Evolutionary conservation across 2,113 vertebrate genomes (phyloP).

Genomic region (Sphyrna mokarran): DNA sequence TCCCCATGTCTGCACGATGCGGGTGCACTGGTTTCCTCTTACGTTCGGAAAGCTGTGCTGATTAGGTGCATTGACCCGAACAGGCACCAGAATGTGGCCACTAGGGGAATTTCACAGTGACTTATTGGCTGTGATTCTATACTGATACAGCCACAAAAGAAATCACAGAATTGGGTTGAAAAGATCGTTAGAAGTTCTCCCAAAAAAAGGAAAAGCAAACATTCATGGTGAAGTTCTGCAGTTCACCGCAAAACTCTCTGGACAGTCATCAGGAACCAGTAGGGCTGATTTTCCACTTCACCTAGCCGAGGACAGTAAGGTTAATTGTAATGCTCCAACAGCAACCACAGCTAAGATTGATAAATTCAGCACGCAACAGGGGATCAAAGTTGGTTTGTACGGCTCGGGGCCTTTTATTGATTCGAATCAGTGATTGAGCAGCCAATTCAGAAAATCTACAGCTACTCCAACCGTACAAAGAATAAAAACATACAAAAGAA

Average conservation of each 20-base stretch:
- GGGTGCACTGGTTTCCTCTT: too few relatives aligned
- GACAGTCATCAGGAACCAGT: neutral
- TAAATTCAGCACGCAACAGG: neutral
- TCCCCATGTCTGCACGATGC: too few relatives aligned
- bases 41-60: too few relatives aligned
- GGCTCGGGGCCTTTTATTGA: constrained; percentile 5
- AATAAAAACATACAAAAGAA: neutral
- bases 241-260: neutral
- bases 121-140: neutral
- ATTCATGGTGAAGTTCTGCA: neutral
- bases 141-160: neutral
- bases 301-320: neutral
- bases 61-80: too few relatives aligned
- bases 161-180: neutral
- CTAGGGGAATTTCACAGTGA: too few relatives aligned
- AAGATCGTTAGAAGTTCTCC: neutral
- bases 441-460: neutral
- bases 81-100: too few relatives aligned
- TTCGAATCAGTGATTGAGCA: neutral
- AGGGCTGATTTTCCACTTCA: neutral
- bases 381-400: neutral
- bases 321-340: neutral
- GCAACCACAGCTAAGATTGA: neutral
- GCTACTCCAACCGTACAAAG: neutral
- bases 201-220: neutral